Evolutionary conservation across 2,113 vertebrate genomes (phyloP).

Genomic region (Lagopus muta): DNA sequence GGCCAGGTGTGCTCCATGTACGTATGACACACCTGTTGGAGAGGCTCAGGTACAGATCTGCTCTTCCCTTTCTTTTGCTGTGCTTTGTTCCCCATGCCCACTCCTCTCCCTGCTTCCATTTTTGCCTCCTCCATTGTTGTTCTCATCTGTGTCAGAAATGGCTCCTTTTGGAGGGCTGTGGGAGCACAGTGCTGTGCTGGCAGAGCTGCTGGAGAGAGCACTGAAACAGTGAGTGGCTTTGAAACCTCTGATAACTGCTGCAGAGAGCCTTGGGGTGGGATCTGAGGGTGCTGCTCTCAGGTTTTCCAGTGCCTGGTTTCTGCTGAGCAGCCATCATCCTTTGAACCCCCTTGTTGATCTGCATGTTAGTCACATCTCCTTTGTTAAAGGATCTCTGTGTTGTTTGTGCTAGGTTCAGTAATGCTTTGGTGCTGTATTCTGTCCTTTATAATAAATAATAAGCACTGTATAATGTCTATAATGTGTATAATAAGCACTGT

Average conservation of each 20-base stretch:
- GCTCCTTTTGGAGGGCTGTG: constrained; percentile 16
- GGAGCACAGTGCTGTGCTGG: neutral
- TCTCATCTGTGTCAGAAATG: constrained; percentile 20
- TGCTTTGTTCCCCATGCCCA: neutral
- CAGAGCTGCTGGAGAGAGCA: constrained; percentile 23
- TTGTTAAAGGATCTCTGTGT: neutral
- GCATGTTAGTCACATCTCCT: neutral
- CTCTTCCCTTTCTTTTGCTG: constrained; percentile 12
- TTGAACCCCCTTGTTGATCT: neutral
- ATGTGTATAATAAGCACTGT: no score
- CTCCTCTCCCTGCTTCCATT: neutral
- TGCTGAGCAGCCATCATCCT: neutral
- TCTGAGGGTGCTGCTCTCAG: neutral
- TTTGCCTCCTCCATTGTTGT: neutral
- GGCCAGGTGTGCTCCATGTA: neutral
- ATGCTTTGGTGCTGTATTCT: neutral
- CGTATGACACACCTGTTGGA: neutral
- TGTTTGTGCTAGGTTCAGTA: neutral
- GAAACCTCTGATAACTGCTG: neutral
- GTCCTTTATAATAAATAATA: neutral
- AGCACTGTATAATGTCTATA: neutral
- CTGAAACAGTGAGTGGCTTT: constrained; percentile 66
- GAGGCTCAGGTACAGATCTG: neutral
- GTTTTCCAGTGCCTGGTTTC: neutral
- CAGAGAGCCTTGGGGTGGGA: neutral